Conservation (phyloP, 1,140 invertebrate genomes). For the Maconellicoccus hirsutus region DNA sequence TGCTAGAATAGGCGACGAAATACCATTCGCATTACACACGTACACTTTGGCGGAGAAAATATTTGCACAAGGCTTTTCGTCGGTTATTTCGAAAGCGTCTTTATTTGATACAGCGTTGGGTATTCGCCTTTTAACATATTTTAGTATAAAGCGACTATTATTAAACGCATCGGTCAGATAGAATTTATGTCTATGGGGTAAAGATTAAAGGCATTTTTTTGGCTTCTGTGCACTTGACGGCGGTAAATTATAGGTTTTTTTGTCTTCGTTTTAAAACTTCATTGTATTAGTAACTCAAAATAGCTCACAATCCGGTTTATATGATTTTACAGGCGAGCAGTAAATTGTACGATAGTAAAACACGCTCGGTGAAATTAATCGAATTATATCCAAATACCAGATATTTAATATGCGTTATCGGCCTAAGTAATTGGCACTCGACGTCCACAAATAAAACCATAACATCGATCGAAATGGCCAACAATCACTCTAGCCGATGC, state of each 20-base stretch:
- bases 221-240: not conserved
- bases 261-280: not conserved
- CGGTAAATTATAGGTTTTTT: no score
- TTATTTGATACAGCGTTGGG: not conserved
- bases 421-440: conserved; percentile 52
- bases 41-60: no score
- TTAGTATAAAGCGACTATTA: not conserved
- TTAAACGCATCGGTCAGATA: not conserved
- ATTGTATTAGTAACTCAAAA: no score
- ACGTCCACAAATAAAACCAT: conserved; percentile 29
- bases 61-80: not conserved
- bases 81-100: not conserved
- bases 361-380: conserved; percentile 56
- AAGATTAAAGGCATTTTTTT: conserved; percentile 1
- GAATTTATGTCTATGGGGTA: not conserved
- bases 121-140: not conserved
- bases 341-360: conserved; percentile 51
- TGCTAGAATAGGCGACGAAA: not conserved
- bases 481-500: conserved; percentile 44
- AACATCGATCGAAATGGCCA: conserved; percentile 26
- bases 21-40: no score
- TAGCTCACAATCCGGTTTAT: no score
- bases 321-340: conserved; percentile 48
- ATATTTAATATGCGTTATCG: conserved; percentile 74
- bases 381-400: conserved; percentile 59